A percentile compares a stretch with the other conserved stretches of the same genome.
phyloP scores from a whole-genome alignment of 1,140 invertebrate genomes.

The Penaeus japonicus region DNA sequence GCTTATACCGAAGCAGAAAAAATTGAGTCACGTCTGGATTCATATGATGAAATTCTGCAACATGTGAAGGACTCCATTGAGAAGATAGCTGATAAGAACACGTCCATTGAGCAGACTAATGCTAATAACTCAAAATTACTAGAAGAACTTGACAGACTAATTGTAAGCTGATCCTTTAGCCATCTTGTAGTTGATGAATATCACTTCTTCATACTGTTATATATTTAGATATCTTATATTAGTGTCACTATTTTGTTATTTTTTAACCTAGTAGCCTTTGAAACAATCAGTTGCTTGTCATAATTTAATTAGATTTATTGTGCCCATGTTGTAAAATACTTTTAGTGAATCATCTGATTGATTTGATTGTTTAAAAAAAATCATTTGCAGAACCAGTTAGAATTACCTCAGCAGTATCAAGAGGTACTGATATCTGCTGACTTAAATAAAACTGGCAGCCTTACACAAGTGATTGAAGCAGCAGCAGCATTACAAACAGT shows the following conservation, averaged over 20 bases:
- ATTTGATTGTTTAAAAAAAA: no score
- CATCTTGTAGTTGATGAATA: no score
- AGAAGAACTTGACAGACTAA: conserved; percentile 80
- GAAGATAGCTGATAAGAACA: conserved; percentile 91
- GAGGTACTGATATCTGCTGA: conserved; percentile 78
- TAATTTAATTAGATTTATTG: no score
- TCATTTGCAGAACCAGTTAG: conserved; percentile 68
- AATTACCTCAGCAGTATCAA: conserved; percentile 77
- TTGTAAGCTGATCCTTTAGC: conserved; percentile 70
- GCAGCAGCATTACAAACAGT: conserved; percentile 81
- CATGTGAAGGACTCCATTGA: conserved; percentile 85
- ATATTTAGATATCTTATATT: background rate
- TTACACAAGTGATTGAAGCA: conserved; percentile 79
- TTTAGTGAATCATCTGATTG: background rate
- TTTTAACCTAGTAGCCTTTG: no score
- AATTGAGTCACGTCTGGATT: conserved; percentile 77
- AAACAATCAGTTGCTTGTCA: no score
- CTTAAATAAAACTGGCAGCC: conserved; percentile 76
- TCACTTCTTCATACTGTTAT: background rate
- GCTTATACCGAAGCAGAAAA: conserved; percentile 80
- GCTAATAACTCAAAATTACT: conserved; percentile 83
- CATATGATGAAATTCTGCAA: conserved; percentile 81
- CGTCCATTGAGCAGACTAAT: conserved; percentile 80
- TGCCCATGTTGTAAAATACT: background rate
- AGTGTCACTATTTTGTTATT: no score